These are phyloP conservation scores for Apotomis capreana DNA, from an alignment of 2,888 invertebrate genomes.

Conservation along the genomic window DNA sequence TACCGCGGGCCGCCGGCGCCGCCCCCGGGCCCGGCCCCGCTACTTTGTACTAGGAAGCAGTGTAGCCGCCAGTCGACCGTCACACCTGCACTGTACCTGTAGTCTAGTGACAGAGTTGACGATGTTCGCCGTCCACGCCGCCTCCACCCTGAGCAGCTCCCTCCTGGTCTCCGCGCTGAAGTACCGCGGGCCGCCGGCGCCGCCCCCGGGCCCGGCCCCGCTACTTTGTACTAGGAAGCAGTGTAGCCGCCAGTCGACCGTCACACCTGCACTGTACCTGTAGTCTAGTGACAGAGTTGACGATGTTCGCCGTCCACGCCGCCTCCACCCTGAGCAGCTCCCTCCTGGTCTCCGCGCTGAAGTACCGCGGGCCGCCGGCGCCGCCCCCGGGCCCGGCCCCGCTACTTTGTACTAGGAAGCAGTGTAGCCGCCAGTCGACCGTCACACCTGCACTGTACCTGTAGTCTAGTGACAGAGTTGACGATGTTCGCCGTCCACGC, in stretches of 20 bases:
- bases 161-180: slow-evolving; percentile 96
- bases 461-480: slow-evolving; percentile 94
- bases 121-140: slow-evolving; percentile 97
- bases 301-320: slow-evolving; percentile 97
- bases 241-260: slow-evolving; percentile 95
- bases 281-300: slow-evolving; percentile 94
- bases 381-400: slow-evolving; percentile 53
- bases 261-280: slow-evolving; percentile 83
- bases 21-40: slow-evolving; percentile 54
- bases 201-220: slow-evolving; percentile 52
- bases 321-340: slow-evolving; percentile 96
- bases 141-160: slow-evolving; percentile 95
- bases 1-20: slow-evolving; percentile 81
- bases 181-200: slow-evolving; percentile 82
- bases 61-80: slow-evolving; percentile 97
- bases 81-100: too few species aligned
- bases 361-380: slow-evolving; percentile 83
- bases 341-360: slow-evolving; percentile 95
- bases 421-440: slow-evolving; percentile 97
- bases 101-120: slow-evolving; percentile 95
- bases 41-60: slow-evolving; percentile 93
- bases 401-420: slow-evolving; percentile 91
- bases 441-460: slow-evolving; percentile 79
- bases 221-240: slow-evolving; percentile 92
- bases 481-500: slow-evolving; percentile 98